Evolutionary conservation across 1,140 invertebrate genomes (phyloP).

Genomic region (Brachionus angularis): DNA sequence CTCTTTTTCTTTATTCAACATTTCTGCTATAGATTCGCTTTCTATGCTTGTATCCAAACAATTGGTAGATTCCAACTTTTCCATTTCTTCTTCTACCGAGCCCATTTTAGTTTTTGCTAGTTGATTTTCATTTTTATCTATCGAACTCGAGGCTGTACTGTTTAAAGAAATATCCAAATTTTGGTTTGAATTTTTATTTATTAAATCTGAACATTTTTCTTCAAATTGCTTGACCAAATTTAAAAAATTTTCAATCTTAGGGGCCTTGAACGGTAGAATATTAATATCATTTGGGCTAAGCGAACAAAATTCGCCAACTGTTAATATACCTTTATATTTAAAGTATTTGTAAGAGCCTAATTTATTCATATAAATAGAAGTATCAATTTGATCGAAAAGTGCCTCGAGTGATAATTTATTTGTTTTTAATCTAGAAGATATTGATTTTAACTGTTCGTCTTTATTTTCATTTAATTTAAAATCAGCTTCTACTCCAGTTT

Average conservation of each 20-base stretch:
- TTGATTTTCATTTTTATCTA: too few relatives aligned
- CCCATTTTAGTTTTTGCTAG: too few relatives aligned
- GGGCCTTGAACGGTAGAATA: neutral
- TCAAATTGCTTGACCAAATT: conserved; percentile 14
- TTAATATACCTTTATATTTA: conserved; percentile 24
- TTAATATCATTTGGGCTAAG: neutral
- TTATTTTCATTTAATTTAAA: conserved; percentile 11
- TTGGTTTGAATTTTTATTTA: too few relatives aligned
- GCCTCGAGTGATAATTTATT: conserved; percentile 3
- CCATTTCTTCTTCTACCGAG: too few relatives aligned
- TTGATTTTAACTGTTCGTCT: too few relatives aligned
- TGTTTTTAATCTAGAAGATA: neutral
- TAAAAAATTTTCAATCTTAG: conserved; percentile 3
- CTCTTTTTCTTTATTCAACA: too few relatives aligned
- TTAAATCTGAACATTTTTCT: conserved; percentile 3
- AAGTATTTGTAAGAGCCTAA: conserved; percentile 16
- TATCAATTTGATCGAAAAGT: conserved; percentile 7
- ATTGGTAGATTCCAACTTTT: too few relatives aligned
- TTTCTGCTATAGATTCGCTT: too few relatives aligned
- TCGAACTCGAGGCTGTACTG: too few relatives aligned
- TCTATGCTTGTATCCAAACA: too few relatives aligned
- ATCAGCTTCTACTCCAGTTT: neutral
- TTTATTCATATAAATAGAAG: conserved; percentile 25
- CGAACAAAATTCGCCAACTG: conserved; percentile 21
- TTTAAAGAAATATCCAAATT: too few relatives aligned